Evolutionary conservation across 2,113 vertebrate genomes (phyloP).

Genomic region (Corythaeola cristata): DNA sequence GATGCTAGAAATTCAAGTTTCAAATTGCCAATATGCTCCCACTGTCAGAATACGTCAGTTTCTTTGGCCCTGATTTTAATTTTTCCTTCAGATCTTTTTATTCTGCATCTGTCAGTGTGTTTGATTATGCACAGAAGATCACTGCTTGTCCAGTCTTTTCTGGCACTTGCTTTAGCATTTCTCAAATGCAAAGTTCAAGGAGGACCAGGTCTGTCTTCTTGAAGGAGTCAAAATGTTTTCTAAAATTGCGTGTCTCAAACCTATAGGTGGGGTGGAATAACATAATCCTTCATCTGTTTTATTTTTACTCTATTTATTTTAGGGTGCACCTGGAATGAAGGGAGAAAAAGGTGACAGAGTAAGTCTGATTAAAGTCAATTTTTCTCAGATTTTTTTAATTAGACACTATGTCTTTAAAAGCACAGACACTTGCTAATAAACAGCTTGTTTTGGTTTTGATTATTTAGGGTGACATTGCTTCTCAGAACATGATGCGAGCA

Average conservation of each 20-base stretch:
- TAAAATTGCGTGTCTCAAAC: neutral
- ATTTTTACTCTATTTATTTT: constrained; percentile 58
- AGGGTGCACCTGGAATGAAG: constrained; percentile 87
- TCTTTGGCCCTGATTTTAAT: neutral
- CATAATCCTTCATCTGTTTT: neutral
- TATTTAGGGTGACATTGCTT: constrained; percentile 92
- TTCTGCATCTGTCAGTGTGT: neutral
- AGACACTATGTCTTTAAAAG: neutral
- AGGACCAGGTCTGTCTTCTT: neutral
- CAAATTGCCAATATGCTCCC: neutral
- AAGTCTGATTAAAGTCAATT: constrained; percentile 70
- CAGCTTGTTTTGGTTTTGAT: constrained; percentile 35
- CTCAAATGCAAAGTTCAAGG: neutral
- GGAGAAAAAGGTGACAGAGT: constrained; percentile 98
- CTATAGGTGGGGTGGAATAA: neutral
- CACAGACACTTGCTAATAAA: constrained; percentile 19
- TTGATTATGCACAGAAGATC: neutral
- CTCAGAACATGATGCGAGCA: constrained; percentile 97
- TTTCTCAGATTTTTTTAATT: neutral
- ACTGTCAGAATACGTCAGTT: neutral
- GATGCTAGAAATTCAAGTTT: neutral
- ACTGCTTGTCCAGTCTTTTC: neutral
- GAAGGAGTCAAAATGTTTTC: neutral
- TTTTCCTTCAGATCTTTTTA: neutral
- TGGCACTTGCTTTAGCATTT: neutral